phyloP scores from a whole-genome alignment of 1,140 invertebrate genomes.

The Drosophila chauvacae region DNA sequence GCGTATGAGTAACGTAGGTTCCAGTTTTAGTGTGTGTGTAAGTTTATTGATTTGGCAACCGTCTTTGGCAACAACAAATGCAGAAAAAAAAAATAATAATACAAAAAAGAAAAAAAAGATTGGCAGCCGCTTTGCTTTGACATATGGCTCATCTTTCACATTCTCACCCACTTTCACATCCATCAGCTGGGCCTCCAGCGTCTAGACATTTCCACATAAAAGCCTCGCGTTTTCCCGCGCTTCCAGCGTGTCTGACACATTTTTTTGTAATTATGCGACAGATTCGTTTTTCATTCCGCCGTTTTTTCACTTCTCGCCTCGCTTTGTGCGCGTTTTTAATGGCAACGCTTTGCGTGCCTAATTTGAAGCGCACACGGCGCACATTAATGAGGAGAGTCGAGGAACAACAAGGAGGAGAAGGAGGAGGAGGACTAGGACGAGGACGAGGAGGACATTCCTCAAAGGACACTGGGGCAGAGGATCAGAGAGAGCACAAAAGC shows the following conservation, averaged over 20 bases:
- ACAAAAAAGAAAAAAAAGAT: constrained; percentile 21
- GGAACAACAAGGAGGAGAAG: background rate
- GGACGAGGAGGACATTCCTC: background rate
- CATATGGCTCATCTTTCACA: constrained; percentile 39
- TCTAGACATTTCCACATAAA: constrained; percentile 75
- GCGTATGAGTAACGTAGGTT: background rate
- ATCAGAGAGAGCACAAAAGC: background rate
- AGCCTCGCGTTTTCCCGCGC: constrained; percentile 46
- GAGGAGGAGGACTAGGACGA: background rate
- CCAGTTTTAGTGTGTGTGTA: background rate
- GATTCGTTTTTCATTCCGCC: constrained; percentile 60
- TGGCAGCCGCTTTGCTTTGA: constrained; percentile 48
- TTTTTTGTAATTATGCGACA: constrained; percentile 77
- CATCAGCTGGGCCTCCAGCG: constrained; percentile 46
- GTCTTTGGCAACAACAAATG: constrained; percentile 41
- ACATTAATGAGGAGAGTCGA: constrained; percentile 67
- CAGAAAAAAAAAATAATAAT: constrained; percentile 6
- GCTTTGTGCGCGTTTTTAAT: constrained; percentile 68
- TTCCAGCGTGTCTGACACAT: constrained; percentile 61
- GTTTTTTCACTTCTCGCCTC: constrained; percentile 9
- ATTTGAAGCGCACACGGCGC: constrained; percentile 75
- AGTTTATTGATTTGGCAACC: constrained; percentile 60
- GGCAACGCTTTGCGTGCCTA: constrained; percentile 74
- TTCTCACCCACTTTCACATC: constrained; percentile 16
- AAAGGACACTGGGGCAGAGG: constrained; percentile 15